Evolutionary conservation across 2,888 invertebrate genomes (phyloP), one percentile per base, ranked within the genome.

Genomic region (Gasteruption jaculator): DNA sequence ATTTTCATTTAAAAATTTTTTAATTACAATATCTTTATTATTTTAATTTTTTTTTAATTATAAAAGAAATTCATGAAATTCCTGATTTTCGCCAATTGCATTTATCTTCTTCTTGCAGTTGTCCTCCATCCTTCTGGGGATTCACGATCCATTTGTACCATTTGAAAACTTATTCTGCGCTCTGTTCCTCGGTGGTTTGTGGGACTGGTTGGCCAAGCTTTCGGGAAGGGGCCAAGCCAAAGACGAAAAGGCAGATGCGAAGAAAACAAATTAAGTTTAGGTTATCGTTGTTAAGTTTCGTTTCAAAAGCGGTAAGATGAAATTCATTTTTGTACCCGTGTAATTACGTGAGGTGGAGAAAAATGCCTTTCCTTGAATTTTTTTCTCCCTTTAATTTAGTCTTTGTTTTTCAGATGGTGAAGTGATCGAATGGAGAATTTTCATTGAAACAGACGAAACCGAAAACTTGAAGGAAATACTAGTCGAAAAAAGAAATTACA

Each of bases 161-260:
- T 94, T 99, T 69, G 99, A 99, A 77, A 99, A 99, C 72, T 77
- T 99, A 42, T 87, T 91, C 76, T 97, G 95, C 71, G 94, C 96
- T 15, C 75, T 96, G 37, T 93, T 93, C 77, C 83, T 99, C 73
- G 99, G 99, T 26, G 99, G 99, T 39, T 89, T 99, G 69, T 96
- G 95, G 91, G 99, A 99, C 74, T 93, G 94, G 24, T 77, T 97
- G 63, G 88, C 90, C 48, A 87, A 89, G 71, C 83, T 94, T 46
- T 79, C 94, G 55, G 86, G 90, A 60, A 83, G 83, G 61, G 87
- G 85, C 40, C 86, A 86, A 71, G 79, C 80, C 25, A 89, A 88
- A 68, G 89, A 91, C 66, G 87, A 88, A 58, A 77, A 82, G 41
- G 85, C 88, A 66, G 90, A 90, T 63, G 77, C 81, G 36, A 90